phyloP scores from a whole-genome alignment of 2,888 invertebrate species.

The Polylopha cassiicola region DNA sequence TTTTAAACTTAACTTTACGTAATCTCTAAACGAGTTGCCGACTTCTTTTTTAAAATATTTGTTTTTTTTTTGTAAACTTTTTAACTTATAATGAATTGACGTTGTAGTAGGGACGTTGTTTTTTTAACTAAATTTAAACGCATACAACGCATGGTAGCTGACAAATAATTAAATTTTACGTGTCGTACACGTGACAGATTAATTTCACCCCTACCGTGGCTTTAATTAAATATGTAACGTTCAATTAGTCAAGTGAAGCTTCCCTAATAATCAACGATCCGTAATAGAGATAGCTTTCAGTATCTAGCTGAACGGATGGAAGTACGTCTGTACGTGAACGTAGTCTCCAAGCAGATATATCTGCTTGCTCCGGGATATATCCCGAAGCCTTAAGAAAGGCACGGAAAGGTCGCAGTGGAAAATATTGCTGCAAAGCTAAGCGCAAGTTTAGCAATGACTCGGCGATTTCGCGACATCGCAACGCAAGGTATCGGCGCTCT shows the following conservation, averaged over 20 bases:
- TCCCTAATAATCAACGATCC: slow-evolving; percentile 8
- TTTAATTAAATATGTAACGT: slow-evolving; percentile 20
- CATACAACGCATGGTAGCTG: no score
- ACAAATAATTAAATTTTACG: slow-evolving; percentile 5
- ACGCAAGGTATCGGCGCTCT: slow-evolving; percentile 40
- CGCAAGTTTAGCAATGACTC: slow-evolving; percentile 60
- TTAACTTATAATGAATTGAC: no score
- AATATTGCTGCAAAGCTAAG: slow-evolving; percentile 54
- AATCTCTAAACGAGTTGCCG: slow-evolving; percentile 9
- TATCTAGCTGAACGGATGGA: no score
- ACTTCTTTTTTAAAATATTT: background rate
- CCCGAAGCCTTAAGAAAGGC: slow-evolving; percentile 32
- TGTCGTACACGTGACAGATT: slow-evolving; percentile 7
- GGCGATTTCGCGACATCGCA: slow-evolving; percentile 42
- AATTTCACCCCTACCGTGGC: slow-evolving; percentile 5
- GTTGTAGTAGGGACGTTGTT: no score
- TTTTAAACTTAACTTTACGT: slow-evolving; percentile 9
- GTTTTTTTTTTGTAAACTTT: background rate
- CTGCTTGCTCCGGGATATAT: slow-evolving; percentile 34
- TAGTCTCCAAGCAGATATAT: slow-evolving; percentile 14
- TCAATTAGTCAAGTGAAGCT: slow-evolving; percentile 17
- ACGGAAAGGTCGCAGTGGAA: slow-evolving; percentile 44
- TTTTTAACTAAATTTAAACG: no score
- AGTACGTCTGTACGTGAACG: slow-evolving; percentile 3
- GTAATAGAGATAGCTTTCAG: background rate